Base-by-base conservation (phyloP, 2,888 invertebrate species). In the Xanthia togata region DNA sequence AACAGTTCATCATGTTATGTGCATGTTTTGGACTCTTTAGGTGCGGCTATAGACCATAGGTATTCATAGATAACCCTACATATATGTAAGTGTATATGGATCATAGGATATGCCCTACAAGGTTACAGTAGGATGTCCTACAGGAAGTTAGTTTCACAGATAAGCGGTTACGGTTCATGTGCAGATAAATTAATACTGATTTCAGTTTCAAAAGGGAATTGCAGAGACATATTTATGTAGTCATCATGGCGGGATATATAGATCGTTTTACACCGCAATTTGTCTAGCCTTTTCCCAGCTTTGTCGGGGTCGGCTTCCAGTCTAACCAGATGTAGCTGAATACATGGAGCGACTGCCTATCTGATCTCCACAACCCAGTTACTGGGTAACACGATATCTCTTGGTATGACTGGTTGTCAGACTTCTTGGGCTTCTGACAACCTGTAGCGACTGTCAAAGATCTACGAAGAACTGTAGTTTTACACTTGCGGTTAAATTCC, bases 131-230 rank as follows among this genome's bases (percentile, higher is more conserved):
- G 82, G 81, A 78, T 65, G 12, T 78, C 75, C 81, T 2, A 47
- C 65, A 47, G 78, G 78, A 78, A 47, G 35, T 20, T 31, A 12
- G 81, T 55, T 41, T 38, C 20, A 73, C 5, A 74, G 81, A 78
- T 78, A 78, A 78, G 26, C 31, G 31, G 20, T 47, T 35, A 26
- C 44, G 9, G 20, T 47, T 35, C 8, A 31, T 31, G 41, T 17
- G n/a, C 4, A 35, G 55, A 44, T 57, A 35, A 44, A 14, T 3
- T n/a, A 11, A 20, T 57, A n/a, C 17, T 31, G 44, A 73, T 26
- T 71, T 12, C 12, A 26, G 9, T 38, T 65, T 31, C 44, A 5
- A 4, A 38, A 26, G 8, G 26, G 26, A 69, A 38, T 41, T 41
- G 12, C n/a, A 12, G 26, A 11, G 35, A 35, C 9, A 53, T 26